These are phyloP conservation scores for Heteromurus nitidus DNA, from an alignment of 2,888 invertebrate species.

Conservation along the genomic window DNA sequence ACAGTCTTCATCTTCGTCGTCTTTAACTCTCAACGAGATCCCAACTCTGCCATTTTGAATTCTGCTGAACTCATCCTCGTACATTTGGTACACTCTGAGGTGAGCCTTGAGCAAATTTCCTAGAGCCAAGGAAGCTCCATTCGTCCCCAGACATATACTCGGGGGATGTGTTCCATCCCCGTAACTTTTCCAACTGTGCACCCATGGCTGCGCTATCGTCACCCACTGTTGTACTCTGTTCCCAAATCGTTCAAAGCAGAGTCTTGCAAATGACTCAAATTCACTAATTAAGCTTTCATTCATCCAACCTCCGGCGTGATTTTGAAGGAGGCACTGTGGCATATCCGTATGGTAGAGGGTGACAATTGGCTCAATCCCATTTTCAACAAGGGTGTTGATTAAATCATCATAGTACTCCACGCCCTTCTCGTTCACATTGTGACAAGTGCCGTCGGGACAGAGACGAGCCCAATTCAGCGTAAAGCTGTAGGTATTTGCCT, in stretches of 20 bases:
- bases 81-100: conserved; percentile 80
- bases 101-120: conserved; percentile 81
- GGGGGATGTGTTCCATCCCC: conserved; percentile 75
- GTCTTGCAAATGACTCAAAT: conserved; percentile 78
- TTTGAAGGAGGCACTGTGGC: conserved; percentile 78
- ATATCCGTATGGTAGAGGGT: conserved; percentile 78
- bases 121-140: conserved; percentile 76
- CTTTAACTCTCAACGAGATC: conserved; percentile 64
- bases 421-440: conserved; percentile 57
- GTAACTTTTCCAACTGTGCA: conserved; percentile 36
- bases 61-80: conserved; percentile 79
- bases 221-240: conserved; percentile 76
- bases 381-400: conserved; percentile 66
- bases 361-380: conserved; percentile 68
- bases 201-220: conserved; percentile 62
- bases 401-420: conserved; percentile 67
- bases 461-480: conserved; percentile 77
- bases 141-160: conserved; percentile 76
- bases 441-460: conserved; percentile 75
- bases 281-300: conserved; percentile 77
- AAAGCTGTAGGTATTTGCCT: conserved; percentile 74
- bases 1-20: conserved; percentile 1
- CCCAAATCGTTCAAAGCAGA: conserved; percentile 77
- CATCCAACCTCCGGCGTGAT: conserved; percentile 74
- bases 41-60: conserved; percentile 70